Evolutionary conservation across 1,140 invertebrate species (phyloP), one percentile per base, ranked within the genome.

Genomic region (Trichonephila inaurata): DNA sequence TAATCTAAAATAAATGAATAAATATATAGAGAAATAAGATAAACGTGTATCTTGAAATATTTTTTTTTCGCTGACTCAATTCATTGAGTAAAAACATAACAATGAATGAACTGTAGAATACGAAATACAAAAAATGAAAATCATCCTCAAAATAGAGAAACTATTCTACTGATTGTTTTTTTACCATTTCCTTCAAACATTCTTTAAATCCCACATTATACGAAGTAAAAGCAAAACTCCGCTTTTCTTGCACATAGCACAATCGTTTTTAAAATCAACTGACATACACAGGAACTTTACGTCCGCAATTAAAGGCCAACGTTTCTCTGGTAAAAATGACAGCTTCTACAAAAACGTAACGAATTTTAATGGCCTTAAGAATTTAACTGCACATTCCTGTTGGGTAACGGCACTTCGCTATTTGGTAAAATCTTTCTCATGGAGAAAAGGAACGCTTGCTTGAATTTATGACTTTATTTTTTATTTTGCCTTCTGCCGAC

Each of bases 291-390:
- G 51, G n/a, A 83, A 83, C 51, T 83, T 60, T 83, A n/a, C 82
- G 51, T 83, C 28, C 24, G 60, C 61, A 89, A 89, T 89, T 89
- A 89, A 89, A 89, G 10, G 16, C 21, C 64, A 72, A n/a, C 64
- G 44, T 21, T 12, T 8, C 33, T 18, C 12, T 60, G 51, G 40
- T 28, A 77, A 89, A 89, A 89, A 60, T 61, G 58, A 77, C 64
- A 33, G 60, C 12, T 60, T 44, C n/a, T 16, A 83, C 83, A 51
- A 92, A 92, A 83, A 92, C 19, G 58, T 85, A 92, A 69, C 61
- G 62, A 92, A 92, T 85, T 92, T 92, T 92, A 92, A 92, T 85
- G 91, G 51, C 72, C 62, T 33, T 85, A 89, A 58, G 61, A 66
- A 92, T 92, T 83, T 66, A 81, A 58, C 81, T 33, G 40, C 61